These are phyloP conservation scores for Drosophila fungiperda DNA, from an alignment of 2,888 invertebrate species.

Conservation along the genomic window DNA sequence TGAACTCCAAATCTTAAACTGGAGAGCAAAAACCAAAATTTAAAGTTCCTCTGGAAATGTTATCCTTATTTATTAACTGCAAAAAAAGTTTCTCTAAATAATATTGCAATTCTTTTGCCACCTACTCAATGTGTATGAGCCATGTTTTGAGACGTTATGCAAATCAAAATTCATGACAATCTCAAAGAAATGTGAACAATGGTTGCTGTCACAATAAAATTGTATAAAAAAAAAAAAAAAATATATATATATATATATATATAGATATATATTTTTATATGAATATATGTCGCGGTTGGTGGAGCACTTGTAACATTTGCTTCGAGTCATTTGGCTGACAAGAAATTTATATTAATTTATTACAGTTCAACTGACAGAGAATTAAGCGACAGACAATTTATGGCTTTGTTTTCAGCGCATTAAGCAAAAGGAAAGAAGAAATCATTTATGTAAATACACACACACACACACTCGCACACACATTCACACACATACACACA, in stretches of 20 bases:
- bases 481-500: constrained; percentile 5
- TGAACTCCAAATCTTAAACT: not conserved
- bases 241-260: not conserved
- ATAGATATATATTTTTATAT: not conserved
- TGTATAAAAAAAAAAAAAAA: constrained; percentile 7
- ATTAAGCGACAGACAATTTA: constrained; percentile 84
- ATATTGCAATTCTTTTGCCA: not conserved
- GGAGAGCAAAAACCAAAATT: not conserved
- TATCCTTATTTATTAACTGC: not conserved
- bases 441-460: constrained; percentile 73
- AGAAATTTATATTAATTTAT: constrained; percentile 84
- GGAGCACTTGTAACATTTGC: constrained; percentile 48
- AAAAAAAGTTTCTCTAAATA: not conserved
- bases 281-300: not conserved
- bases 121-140: not conserved
- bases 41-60: not conserved
- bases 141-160: constrained; percentile 9
- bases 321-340: constrained; percentile 69
- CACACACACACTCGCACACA: no score
- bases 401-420: constrained; percentile 83
- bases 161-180: constrained; percentile 42
- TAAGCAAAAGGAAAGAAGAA: constrained; percentile 49
- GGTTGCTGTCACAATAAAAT: constrained; percentile 23
- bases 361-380: constrained; percentile 83
- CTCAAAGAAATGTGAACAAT: constrained; percentile 34